A percentile compares a stretch with the other conserved stretches of the same genome.
Conservation (phyloP, 1,140 invertebrate species). For the Pachyrhynchus sulphureomaculatus region DNA sequence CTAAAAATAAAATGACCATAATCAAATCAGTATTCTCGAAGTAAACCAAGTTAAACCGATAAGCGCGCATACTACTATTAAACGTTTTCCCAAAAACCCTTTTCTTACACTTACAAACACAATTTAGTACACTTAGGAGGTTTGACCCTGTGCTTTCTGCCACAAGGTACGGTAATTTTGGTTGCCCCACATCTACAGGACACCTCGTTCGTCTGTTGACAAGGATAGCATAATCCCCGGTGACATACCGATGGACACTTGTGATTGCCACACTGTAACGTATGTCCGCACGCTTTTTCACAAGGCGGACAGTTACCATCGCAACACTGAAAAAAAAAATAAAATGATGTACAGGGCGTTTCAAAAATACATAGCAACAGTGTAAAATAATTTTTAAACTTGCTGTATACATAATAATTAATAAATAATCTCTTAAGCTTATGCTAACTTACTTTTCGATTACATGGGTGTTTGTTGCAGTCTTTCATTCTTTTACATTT, state of each 20-base stretch:
- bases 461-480: slow-evolving; percentile 86
- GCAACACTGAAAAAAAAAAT: slow-evolving; percentile 65
- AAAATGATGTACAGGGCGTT: not conserved
- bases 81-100: not conserved
- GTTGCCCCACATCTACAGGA: slow-evolving; percentile 82
- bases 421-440: slow-evolving; percentile 6
- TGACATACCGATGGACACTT: slow-evolving; percentile 87
- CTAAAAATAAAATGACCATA: too few species aligned
- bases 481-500: slow-evolving; percentile 82
- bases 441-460: slow-evolving; percentile 69
- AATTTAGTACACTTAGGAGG: slow-evolving; percentile 74
- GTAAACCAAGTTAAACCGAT: too few species aligned
- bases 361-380: too few species aligned
- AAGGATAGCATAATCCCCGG: slow-evolving; percentile 88
- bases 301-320: slow-evolving; percentile 82
- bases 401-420: too few species aligned
- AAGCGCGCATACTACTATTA: not conserved
- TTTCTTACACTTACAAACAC: slow-evolving; percentile 61
- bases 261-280: slow-evolving; percentile 82
- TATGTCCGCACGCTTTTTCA: slow-evolving; percentile 83
- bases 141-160: slow-evolving; percentile 71
- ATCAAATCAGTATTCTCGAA: too few species aligned
- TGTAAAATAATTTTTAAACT: too few species aligned
- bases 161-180: slow-evolving; percentile 81
- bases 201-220: slow-evolving; percentile 73